A percentile compares a stretch with the other conserved stretches of the same genome.
phyloP scores from a whole-genome alignment of 2,888 invertebrate genomes.

The Pristionchus exspectatus region DNA sequence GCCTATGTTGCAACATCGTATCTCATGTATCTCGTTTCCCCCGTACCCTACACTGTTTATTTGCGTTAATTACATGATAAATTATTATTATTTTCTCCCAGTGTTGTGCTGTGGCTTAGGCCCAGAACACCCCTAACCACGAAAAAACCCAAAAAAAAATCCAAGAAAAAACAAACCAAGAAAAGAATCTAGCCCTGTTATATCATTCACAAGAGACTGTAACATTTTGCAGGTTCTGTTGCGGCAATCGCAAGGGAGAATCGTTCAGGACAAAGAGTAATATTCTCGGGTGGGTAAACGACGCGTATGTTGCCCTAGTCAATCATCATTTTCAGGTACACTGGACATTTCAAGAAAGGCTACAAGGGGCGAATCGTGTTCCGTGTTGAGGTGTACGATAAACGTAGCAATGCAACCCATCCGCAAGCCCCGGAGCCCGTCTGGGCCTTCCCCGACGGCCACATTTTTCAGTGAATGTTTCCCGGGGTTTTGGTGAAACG shows the following conservation, averaged over 20 bases:
- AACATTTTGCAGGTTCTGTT: neutral
- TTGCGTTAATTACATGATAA: no score
- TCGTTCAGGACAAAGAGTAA: neutral
- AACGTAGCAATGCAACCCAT: neutral
- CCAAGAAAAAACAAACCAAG: no score
- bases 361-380: neutral
- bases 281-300: neutral
- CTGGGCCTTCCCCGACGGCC: neutral
- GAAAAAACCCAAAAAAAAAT: no score
- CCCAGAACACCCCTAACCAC: no score
- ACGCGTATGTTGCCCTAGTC: neutral
- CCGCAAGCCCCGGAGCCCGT: neutral
- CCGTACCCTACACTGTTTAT: no score
- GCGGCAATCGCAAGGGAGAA: neutral
- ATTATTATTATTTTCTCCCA: no score
- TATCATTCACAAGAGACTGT: no score
- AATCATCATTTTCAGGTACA: neutral
- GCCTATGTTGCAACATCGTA: no score
- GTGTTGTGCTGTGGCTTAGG: no score
- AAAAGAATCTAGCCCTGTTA: no score
- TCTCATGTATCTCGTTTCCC: no score
- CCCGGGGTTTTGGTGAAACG: no score
- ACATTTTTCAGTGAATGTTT: neutral
- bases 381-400: neutral
- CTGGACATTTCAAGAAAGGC: neutral